phyloP scores from a whole-genome alignment of 2,888 invertebrate species.

The Diarsia mendica region DNA sequence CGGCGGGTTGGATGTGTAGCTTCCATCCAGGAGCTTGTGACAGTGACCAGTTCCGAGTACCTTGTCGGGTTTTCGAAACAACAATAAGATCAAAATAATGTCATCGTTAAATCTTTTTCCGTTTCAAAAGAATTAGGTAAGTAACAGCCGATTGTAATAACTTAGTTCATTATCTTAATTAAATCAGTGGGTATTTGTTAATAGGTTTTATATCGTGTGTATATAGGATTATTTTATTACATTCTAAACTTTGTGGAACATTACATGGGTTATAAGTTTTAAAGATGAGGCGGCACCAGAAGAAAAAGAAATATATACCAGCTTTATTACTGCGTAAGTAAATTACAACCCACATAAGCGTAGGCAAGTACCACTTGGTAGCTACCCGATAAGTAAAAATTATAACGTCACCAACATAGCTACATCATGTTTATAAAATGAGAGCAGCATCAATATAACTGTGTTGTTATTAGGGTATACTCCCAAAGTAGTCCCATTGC shows the following conservation, averaged over 20 bases:
- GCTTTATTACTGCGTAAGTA: constrained; percentile 32
- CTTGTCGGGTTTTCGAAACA: not conserved
- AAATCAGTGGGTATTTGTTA: constrained; percentile 12
- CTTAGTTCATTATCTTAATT: constrained; percentile 37
- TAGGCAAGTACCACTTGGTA: not conserved
- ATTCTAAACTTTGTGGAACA: constrained; percentile 8
- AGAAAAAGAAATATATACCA: not conserved
- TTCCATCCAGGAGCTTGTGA: not conserved
- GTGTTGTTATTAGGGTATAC: too few species aligned
- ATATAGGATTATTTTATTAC: constrained; percentile 18
- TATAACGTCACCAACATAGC: not conserved
- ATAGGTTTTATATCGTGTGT: not conserved
- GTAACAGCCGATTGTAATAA: not conserved
- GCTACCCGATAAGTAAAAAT: not conserved
- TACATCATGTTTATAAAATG: not conserved
- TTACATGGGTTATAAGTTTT: not conserved
- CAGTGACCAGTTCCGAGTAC: too few species aligned
- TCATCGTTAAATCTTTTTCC: not conserved
- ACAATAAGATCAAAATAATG: not conserved
- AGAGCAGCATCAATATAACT: too few species aligned
- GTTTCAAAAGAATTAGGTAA: not conserved
- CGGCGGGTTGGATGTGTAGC: not conserved
- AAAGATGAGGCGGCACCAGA: constrained; percentile 14
- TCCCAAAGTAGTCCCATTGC: too few species aligned
- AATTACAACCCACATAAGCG: not conserved